phyloP scores from a whole-genome alignment of 2,888 invertebrate species.

The Spodoptera exigua region DNA sequence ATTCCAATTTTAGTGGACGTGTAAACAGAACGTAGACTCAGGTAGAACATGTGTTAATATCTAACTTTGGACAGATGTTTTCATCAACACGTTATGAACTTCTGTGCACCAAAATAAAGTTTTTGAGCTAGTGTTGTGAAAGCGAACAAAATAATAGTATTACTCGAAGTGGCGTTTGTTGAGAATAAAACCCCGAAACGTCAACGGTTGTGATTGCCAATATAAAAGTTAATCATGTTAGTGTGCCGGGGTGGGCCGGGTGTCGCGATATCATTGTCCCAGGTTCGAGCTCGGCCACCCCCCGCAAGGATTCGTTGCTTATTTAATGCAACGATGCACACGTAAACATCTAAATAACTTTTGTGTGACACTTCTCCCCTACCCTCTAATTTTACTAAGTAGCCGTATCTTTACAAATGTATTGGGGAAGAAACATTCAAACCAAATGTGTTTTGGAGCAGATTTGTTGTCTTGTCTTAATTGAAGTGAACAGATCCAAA shows the following conservation, averaged over 20 bases:
- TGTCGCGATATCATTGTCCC: conserved; percentile 83
- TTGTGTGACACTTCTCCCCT: conserved; percentile 87
- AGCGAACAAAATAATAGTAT: conserved; percentile 33
- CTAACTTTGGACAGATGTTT: conserved; percentile 22
- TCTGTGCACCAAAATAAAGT: conserved; percentile 9
- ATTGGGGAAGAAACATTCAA: conserved; percentile 80
- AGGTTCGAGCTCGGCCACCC: conserved; percentile 75
- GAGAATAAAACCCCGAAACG: conserved; percentile 66
- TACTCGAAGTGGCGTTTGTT: conserved; percentile 46
- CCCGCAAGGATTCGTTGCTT: conserved; percentile 86
- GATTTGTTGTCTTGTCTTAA: conserved; percentile 70
- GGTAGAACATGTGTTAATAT: conserved; percentile 12
- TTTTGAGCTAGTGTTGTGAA: conserved; percentile 19
- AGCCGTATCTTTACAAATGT: conserved; percentile 87
- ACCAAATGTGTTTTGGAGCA: conserved; percentile 76
- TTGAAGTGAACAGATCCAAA: conserved; percentile 47
- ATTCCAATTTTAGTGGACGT: background rate
- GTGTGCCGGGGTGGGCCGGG: conserved; percentile 80
- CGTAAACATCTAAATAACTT: conserved; percentile 89
- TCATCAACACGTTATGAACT: conserved; percentile 23
- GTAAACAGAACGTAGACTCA: conserved; percentile 15
- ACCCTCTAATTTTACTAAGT: conserved; percentile 88
- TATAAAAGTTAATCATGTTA: conserved; percentile 85
- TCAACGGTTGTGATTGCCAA: conserved; percentile 74
- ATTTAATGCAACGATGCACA: conserved; percentile 89